Base-by-base conservation (phyloP, 2,113 vertebrate genomes). In the Malurus alboscapulatus region DNA sequence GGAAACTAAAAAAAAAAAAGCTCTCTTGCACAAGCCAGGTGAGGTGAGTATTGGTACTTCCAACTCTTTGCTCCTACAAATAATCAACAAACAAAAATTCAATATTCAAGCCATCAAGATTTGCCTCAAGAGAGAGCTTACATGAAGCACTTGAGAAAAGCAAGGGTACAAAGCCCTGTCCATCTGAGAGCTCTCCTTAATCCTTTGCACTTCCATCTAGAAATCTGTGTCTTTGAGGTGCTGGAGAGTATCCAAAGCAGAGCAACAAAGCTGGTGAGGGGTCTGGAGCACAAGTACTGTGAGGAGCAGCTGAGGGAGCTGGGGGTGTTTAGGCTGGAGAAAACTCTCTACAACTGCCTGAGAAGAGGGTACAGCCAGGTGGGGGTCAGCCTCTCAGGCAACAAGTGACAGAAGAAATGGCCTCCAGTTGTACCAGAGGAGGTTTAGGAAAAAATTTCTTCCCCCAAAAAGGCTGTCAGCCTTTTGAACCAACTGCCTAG, bases 351-450 rank as follows among this genome's bases (percentile, higher is more conserved):
- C 34, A 87, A 30, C 3, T n/a, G 14, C 78, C 25, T 47, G 47
- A 68, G n/a, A 54, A 29, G 40, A 68, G n/a, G 14, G 17, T 18
- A 69, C 3, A 42, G 29, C 27, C 24, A 34, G 1, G 4, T 13
- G 17, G 20, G 5, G 4, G 7, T 30, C 3, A 0, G 30, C 10
- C 47, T 58, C 36, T 27, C 1, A 30, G 0, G 1, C 18, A 68
- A 54, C 24, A 40, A 38, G 29, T 12, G n/a, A 67, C 3, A 81
- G n/a, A 47, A 16, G 20, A 47, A 67, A 61, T 1, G 0, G 14
- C 34, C 25, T 42, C 30, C n/a, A 54, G 29, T 47, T 83, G 34
- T 54, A 40, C 20, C 17, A 42, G 20, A 20, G 5, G 14, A 47
- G 20, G 14, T 30, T 75, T 61, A 54, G 14, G 17, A 24, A 61